Base-by-base conservation (phyloP, 2,797 vertebrate species). In the Rhinella marina region DNA sequence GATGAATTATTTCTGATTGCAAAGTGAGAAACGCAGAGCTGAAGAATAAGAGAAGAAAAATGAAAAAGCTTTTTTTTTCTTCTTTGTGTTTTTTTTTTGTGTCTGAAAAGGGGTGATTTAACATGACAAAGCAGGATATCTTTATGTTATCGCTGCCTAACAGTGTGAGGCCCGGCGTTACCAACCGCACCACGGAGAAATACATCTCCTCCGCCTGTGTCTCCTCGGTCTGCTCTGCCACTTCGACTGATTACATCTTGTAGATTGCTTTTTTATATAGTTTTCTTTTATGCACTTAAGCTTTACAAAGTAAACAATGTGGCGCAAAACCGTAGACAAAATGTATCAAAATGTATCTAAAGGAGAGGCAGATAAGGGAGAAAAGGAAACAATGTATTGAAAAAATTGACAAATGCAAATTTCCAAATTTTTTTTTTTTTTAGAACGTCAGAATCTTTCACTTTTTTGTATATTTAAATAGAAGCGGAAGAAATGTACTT, bases 121-220 rank as follows among this genome's bases (percentile, higher is more conserved):
- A 59, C 75, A 79, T 79, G 81, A 70, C 81, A 84, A 88, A 84
- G 87, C 75, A 85, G 72, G 59, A 76, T 78, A 85, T 85, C 84
- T 85, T 85, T 78, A 84, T 84, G 85, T 86, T 72, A 86, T 86
- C 62, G 21, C 32, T 81, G 62, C 78, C 32, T 73, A 86, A 81
- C 77, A 80, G 85, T 81, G 78, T 86, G 77, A 73, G 85, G 57
- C 62, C 80, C 54, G 10, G 17, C 85, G 59, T 81, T 81, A 48
- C 32, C 11, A 86, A 79, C 77, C 59, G 19, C 61, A 25, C 84
- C 68, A 73, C 32, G 19, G 73, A 78, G 84, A 62, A 75, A 85
- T 78, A 54, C 57, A 64, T 85, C 84, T 85, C 32, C 73, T 85
- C 41, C 16, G 32, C 72, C 59, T 23, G 73, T 78, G 84, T 23